Evolutionary conservation across 1,140 invertebrate species (phyloP).

Genomic region (Anastrepha ludens): DNA sequence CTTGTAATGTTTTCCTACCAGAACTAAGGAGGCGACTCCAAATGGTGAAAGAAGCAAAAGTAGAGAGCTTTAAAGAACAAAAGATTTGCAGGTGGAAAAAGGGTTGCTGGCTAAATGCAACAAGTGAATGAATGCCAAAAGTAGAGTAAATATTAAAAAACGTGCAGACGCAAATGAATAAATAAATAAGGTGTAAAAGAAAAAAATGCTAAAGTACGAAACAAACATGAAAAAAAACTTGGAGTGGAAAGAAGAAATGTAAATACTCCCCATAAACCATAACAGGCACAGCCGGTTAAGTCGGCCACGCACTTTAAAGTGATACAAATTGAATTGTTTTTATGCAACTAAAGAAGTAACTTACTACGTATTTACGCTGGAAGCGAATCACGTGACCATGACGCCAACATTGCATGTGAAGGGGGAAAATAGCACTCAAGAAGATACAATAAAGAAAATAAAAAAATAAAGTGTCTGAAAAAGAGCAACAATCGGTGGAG

Average conservation of each 20-base stretch:
- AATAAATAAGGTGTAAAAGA: background rate
- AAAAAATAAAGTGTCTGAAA: background rate
- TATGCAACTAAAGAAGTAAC: constrained; percentile 27
- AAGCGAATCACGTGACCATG: constrained; percentile 72
- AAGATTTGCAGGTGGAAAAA: constrained; percentile 7
- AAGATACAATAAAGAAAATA: constrained; percentile 57
- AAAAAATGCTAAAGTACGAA: background rate
- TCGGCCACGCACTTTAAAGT: constrained; percentile 49
- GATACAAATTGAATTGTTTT: constrained; percentile 73
- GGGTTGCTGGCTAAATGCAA: background rate
- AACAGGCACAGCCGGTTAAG: background rate
- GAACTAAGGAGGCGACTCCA: background rate
- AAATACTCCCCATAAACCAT: background rate
- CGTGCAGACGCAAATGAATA: background rate
- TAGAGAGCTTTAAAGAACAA: background rate
- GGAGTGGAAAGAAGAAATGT: background rate
- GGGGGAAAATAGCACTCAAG: constrained; percentile 56
- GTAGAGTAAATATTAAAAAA: background rate
- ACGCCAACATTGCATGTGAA: constrained; percentile 63
- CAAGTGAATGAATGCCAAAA: background rate
- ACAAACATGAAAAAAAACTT: background rate
- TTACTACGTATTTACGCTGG: background rate
- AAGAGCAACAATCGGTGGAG: background rate
- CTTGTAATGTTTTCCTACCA: background rate
- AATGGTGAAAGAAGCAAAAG: background rate